A percentile compares a stretch with the other conserved stretches of the same genome.
phyloP scores from a whole-genome alignment of 2,888 invertebrate genomes.

The Eilema depressum region DNA sequence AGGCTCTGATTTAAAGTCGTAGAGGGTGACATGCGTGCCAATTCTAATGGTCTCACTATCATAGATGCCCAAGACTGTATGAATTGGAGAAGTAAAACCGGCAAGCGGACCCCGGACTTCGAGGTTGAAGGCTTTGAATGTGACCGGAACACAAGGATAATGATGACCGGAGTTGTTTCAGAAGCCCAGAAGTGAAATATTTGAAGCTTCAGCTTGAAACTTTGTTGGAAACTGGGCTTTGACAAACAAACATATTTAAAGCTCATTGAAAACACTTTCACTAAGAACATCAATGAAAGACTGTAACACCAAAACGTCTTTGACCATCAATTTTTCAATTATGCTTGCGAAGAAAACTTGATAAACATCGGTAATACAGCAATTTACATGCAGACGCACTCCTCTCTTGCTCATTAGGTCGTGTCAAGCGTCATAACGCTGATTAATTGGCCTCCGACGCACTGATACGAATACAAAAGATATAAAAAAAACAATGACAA shows the following conservation, averaged over 20 bases:
- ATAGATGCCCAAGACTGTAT: too few relatives aligned
- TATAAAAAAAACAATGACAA: constrained; percentile 64
- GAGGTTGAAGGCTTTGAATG: too few relatives aligned
- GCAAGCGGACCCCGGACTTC: too few relatives aligned
- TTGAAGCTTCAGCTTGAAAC: too few relatives aligned
- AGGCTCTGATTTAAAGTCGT: too few relatives aligned
- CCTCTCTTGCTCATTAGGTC: constrained; percentile 71
- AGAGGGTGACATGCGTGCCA: too few relatives aligned
- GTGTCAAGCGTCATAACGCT: constrained; percentile 81
- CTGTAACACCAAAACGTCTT: not conserved
- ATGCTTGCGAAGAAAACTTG: constrained; percentile 32
- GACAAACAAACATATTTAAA: not conserved
- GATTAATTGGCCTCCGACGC: constrained; percentile 79
- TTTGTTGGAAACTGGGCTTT: too few relatives aligned
- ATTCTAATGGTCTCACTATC: too few relatives aligned
- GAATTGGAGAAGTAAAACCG: too few relatives aligned
- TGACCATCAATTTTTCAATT: constrained; percentile 31
- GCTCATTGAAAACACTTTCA: not conserved
- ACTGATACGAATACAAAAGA: constrained; percentile 62
- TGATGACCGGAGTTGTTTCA: too few relatives aligned
- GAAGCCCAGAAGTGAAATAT: too few relatives aligned
- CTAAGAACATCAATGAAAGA: constrained; percentile 4
- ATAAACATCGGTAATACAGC: constrained; percentile 43
- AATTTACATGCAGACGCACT: constrained; percentile 60
- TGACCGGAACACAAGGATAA: too few relatives aligned